Evolutionary conservation across 2,113 vertebrate species (phyloP).

Genomic region (Oryzias celebensis): DNA sequence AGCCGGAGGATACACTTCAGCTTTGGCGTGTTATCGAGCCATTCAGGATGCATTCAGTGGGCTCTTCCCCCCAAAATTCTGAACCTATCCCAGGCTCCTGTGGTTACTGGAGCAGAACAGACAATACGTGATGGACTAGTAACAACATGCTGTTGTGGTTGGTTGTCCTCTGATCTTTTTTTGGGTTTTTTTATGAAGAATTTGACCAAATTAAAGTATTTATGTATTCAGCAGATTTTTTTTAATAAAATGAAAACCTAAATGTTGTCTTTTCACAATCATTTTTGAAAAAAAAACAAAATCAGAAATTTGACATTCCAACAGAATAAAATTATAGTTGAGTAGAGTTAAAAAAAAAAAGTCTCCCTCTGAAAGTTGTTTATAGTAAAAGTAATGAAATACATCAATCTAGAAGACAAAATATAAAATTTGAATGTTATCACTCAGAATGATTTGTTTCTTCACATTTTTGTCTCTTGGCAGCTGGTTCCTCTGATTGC

Average conservation of each 20-base stretch:
- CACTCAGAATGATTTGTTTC: constrained; percentile 35
- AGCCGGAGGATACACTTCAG: constrained; percentile 92
- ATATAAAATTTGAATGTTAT: not conserved
- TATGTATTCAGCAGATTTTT: constrained; percentile 39
- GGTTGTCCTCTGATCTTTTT: not conserved
- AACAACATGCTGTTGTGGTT: not conserved
- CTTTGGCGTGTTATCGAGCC: constrained; percentile 91
- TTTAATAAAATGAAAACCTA: constrained; percentile 49
- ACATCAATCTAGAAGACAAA: too few relatives aligned
- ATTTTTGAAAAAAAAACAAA: constrained; percentile 23
- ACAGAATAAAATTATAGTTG: too few relatives aligned
- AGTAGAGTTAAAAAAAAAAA: too few relatives aligned
- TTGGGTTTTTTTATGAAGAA: not conserved
- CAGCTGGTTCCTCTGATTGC: constrained; percentile 75
- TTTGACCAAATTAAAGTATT: not conserved
- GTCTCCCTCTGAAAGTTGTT: too few relatives aligned
- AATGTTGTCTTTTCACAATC: constrained; percentile 21
- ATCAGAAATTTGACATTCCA: not conserved
- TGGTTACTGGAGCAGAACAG: constrained; percentile 11
- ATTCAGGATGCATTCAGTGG: constrained; percentile 96
- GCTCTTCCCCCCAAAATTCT: constrained; percentile 73
- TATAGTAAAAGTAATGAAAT: too few relatives aligned
- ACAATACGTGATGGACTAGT: constrained; percentile 22
- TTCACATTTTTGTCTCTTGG: constrained; percentile 82
- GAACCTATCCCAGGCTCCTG: constrained; percentile 12